Conservation (phyloP, 2,888 invertebrate species). For the Liopterus haemorrhoidalis region DNA sequence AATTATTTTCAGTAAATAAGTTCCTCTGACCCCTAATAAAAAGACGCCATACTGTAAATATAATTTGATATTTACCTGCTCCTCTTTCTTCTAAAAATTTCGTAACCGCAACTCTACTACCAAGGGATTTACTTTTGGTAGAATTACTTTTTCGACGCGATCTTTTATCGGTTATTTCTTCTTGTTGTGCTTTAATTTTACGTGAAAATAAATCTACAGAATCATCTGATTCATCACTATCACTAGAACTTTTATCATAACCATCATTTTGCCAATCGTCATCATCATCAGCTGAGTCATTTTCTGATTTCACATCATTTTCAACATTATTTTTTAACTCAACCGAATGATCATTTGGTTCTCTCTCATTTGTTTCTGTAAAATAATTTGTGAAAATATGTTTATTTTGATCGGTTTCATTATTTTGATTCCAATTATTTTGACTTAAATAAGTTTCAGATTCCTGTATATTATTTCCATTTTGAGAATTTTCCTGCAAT, state of each 20-base stretch:
- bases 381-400: neutral
- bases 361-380: neutral
- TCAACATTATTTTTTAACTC: neutral
- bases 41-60: neutral
- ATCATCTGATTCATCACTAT: slow-evolving; percentile 17
- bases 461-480: no score
- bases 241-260: no score
- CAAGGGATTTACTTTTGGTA: slow-evolving; percentile 5
- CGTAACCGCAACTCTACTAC: slow-evolving; percentile 23
- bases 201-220: slow-evolving; percentile 13
- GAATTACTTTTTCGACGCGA: slow-evolving; percentile 9
- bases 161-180: slow-evolving; percentile 16
- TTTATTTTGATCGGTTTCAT: neutral
- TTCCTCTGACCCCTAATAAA: no score
- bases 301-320: slow-evolving; percentile 6
- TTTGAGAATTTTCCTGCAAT: no score
- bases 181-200: slow-evolving; percentile 1
- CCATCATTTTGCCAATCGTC: slow-evolving; percentile 25
- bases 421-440: slow-evolving; percentile 4
- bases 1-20: no score
- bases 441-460: no score
- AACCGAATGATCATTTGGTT: slow-evolving; percentile 4
- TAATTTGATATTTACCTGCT: slow-evolving; percentile 24
- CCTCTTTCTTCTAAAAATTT: slow-evolving; percentile 29
- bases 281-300: slow-evolving; percentile 5